Evolutionary conservation across 2,113 vertebrate genomes (phyloP).

Genomic region (Sinocyclocheilus maitianheensis): DNA sequence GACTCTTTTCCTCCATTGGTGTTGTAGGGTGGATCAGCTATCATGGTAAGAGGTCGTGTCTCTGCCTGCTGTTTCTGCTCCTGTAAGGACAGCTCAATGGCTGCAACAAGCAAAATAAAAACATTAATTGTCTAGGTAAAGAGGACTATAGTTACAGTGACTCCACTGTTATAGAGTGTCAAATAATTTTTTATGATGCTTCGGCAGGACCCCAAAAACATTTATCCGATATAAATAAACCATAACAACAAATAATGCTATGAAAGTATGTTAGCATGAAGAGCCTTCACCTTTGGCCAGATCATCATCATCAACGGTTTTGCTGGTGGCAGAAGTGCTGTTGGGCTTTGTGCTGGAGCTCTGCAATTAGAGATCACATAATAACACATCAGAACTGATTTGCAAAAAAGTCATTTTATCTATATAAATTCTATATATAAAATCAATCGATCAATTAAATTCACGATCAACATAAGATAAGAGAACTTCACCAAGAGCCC

Average conservation of each 20-base stretch:
- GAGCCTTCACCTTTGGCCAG: conserved; percentile 88
- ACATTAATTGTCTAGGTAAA: not conserved
- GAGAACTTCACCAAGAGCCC: not conserved
- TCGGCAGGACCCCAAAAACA: not conserved
- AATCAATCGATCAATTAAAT: too few relatives aligned
- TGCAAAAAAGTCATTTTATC: not conserved
- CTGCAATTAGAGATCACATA: conserved; percentile 71
- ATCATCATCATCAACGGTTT: conserved; percentile 87
- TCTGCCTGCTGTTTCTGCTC: conserved; percentile 92
- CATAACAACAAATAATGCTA: not conserved
- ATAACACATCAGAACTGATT: conserved; percentile 33
- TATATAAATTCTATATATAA: too few relatives aligned
- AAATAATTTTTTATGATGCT: not conserved
- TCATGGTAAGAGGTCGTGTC: conserved; percentile 79
- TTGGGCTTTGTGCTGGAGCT: conserved; percentile 78
- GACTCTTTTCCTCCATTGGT: conserved; percentile 67
- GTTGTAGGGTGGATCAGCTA: conserved; percentile 76
- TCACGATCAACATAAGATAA: not conserved
- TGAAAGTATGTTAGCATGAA: not conserved
- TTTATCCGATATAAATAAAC: not conserved
- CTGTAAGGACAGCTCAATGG: conserved; percentile 95
- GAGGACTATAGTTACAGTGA: not conserved
- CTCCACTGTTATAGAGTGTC: not conserved
- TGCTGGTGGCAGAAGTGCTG: conserved; percentile 70
- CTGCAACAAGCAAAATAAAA: conserved; percentile 65